These are phyloP conservation scores for Lagria hirta DNA, from an alignment of 2,888 invertebrate species.

Conservation along the genomic window DNA sequence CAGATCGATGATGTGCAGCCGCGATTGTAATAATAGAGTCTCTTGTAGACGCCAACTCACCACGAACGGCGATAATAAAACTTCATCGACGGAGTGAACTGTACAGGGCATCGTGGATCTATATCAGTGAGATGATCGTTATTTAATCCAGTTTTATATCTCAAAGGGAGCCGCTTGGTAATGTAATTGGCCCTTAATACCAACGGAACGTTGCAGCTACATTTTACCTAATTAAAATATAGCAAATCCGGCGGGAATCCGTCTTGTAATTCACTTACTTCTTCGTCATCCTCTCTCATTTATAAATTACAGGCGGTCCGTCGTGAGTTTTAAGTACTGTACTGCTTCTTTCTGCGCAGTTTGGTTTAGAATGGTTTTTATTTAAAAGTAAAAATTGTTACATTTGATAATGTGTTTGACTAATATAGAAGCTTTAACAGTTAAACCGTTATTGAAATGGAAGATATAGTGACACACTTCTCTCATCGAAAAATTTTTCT, in stretches of 20 bases:
- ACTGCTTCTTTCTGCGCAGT: conserved; percentile 16
- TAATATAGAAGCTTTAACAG: too few relatives aligned
- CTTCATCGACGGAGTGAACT: conserved; percentile 15
- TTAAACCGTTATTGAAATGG: too few relatives aligned
- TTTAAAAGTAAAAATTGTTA: too few relatives aligned
- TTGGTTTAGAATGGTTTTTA: too few relatives aligned
- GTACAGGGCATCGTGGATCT: conserved; percentile 20
- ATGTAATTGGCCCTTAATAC: conserved; percentile 29
- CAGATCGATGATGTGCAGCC: conserved; percentile 17
- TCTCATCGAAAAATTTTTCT: too few relatives aligned
- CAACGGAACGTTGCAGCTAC: conserved; percentile 27
- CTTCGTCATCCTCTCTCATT: conserved; percentile 38
- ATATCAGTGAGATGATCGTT: conserved; percentile 27
- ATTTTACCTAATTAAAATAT: conserved; percentile 41
- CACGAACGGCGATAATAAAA: conserved; percentile 19
- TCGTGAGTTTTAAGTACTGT: conserved; percentile 37
- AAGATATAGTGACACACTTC: too few relatives aligned
- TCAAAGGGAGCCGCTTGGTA: conserved; percentile 29
- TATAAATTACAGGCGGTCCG: conserved; percentile 38
- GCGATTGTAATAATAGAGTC: conserved; percentile 11
- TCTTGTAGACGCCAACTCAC: conserved; percentile 8
- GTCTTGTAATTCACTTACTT: conserved; percentile 43
- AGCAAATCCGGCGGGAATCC: conserved; percentile 40
- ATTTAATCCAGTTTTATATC: conserved; percentile 30
- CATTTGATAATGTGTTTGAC: too few relatives aligned